Evolutionary conservation across 2,113 vertebrate species (phyloP), one percentile per base, ranked within the genome.

Genomic region (Madoqua kirkii): DNA sequence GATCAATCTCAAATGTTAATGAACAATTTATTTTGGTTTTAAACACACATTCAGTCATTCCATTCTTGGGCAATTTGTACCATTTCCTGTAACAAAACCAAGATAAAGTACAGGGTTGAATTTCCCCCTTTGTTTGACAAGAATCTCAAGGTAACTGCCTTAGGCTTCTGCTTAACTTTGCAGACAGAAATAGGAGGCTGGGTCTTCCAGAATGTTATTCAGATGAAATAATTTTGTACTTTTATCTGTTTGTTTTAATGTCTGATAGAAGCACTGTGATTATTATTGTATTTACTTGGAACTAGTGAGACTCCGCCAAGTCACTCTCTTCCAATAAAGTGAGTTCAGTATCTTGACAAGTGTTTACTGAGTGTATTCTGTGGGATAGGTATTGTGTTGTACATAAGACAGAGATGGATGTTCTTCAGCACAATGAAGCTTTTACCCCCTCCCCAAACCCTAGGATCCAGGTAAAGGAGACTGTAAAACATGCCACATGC

Each of bases 81-180:
- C 40, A 48, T 90, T 96, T 97, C 87, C 92, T 95, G 71, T 55
- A 87, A 48, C 64, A 85, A 92, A 95, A 96, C 74, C 79, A 90
- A 96, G 83, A 91, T 62, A 87, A 97, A 96, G 74, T 40, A 79
- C 59, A 82, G 64, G 48, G 40, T 13, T 88, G 83, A 33, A 74
- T 64, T 87, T 84, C 11, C 25, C 87, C n/a, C 82, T 8, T 88
- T 83, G 50, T 79, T 85, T 54, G 57, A 52, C 52, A 91, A 94
- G 89, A 85, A 54, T 85, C n/a, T 93, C 92, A 87, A 84, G 89
- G 92, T 89, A 79, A 96, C 7, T 25, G 60, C 55, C 10, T 89
- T 89, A 43, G 54, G 64, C 48, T 88, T 95, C 64, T 0, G 7
- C 54, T 92, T 79, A 45, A 87, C 33, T 93, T 91, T 50, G 15